phyloP scores from a whole-genome alignment of 1,140 invertebrate species.

The Idris sp. region DNA sequence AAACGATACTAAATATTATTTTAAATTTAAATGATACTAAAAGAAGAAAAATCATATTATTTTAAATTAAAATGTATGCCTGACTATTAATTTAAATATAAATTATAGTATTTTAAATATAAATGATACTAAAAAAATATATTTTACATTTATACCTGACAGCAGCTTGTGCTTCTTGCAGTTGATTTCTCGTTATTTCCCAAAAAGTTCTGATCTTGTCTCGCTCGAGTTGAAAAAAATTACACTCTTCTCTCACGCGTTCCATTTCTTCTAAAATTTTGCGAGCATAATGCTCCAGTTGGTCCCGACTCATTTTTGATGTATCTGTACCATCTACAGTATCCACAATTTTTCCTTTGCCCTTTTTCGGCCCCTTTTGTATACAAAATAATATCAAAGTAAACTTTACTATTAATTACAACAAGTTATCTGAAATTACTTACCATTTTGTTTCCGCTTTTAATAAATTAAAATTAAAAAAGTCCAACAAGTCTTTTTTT shows the following conservation, averaged over 20 bases:
- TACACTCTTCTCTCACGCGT: slow-evolving; percentile 94
- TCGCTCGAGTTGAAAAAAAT: slow-evolving; percentile 96
- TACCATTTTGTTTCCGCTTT: no score
- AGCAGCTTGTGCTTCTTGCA: slow-evolving; percentile 87
- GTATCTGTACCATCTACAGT: slow-evolving; percentile 90
- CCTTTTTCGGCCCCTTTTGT: slow-evolving; percentile 50
- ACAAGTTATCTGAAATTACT: no score
- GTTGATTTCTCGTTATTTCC: slow-evolving; percentile 92
- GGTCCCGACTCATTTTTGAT: slow-evolving; percentile 94
- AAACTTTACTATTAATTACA: no score
- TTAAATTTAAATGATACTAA: no score
- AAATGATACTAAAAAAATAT: no score
- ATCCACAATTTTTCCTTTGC: slow-evolving; percentile 48
- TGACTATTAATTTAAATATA: no score
- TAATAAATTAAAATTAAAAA: no score
- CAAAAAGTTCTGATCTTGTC: slow-evolving; percentile 96
- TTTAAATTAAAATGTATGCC: no score
- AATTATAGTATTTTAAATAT: no score
- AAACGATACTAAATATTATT: no score
- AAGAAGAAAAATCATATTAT: no score
- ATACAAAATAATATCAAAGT: background rate
- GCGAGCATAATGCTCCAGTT: slow-evolving; percentile 92
- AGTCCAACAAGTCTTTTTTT: no score
- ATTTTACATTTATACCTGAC: slow-evolving; percentile 82
- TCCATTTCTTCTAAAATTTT: slow-evolving; percentile 95